Base-by-base conservation (phyloP, 2,888 invertebrate genomes). In the Peribatodes rhomboidaria region DNA sequence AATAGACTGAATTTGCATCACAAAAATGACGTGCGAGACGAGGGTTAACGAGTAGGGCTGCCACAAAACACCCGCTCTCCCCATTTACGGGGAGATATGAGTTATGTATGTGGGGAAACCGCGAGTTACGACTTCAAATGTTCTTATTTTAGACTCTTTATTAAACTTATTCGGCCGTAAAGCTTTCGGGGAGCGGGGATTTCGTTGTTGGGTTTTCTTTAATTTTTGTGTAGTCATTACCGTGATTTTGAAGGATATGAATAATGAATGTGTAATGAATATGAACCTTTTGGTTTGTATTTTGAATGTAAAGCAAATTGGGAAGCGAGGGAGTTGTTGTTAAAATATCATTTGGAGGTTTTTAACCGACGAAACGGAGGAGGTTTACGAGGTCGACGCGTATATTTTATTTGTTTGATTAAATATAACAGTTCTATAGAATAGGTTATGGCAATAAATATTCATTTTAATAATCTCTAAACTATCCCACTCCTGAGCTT, bases 141-240 rank as follows among this genome's bases (percentile, higher is more conserved):
- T 64, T 69, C 57, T 61, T 67, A 67, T 64, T 60, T 72, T 64
- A 70, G 64, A 35, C 59, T 63, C 61, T 69, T 70, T 72, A 72
- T 69, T 68, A 65, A 71, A 69, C 53, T 64, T 59, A 62, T 63
- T 64, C 54, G 42, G 37, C 52, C 46, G 57, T 68, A 58, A 61
- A 59, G 49, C 58, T 65, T 68, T 42, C 16, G 42, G 49, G 46
- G 41, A 53, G 47, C 52, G 20, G 35, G 37, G 53, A 42, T 50
- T 59, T 54, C 47, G 31, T 58, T 58, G 58, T 59, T 55, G 42
- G 13, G 11, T 18, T 46, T 31, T 18, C 22, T 49, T 35, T 44
- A 37, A 35, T 50, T 50, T 56, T 41, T 11, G 55, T n/a, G 13
- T 33, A 35, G 11, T 55, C 55, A 46, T 55, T 35, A 33, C n/a